Base-by-base conservation (phyloP, 2,797 vertebrate genomes). In the Garrulus glandarius region DNA sequence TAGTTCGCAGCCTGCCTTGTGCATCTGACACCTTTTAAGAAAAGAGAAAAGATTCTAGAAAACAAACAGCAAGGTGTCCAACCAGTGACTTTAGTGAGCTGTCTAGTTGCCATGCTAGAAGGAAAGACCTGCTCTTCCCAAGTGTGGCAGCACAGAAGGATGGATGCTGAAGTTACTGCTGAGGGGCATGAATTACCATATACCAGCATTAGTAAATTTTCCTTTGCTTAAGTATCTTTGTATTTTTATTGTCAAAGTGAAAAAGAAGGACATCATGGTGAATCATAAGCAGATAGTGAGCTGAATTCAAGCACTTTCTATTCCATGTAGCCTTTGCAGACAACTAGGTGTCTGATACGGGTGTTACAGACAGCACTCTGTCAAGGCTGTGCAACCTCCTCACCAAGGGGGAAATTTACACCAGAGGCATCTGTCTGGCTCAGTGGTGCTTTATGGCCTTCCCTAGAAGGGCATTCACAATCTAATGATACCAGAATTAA, bases 21-120 rank as follows among this genome's bases (percentile, higher is more conserved):
- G 95, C 95, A 74, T 97, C 96, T 47, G 99, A 99, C 26, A 99
- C 99, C 99, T 99, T 77, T 61, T 52, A 93, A 95, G 59, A 84
- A 77, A 82, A 91, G 41, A 93, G 1, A 90, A 50, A 88, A 91
- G 29, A 49, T 59, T 64, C 84, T 34, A 80, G 76, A 53, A 71
- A 79, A 17, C 29, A 71, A 76, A 27, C 5, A 26, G 19, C 13
- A 22, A 53, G 26, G 26, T 24, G 13, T 53, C 29, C 23, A 69
- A 4, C 5, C 41, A 71, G 69, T 26, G 41, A 36, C 30, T 41
- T 24, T 1, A 24, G 44, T 39, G 37, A 69, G 22, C 64, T 72
- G 29, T 6, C 34, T 7, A 29, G 41, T 0, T 75, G 55, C 30
- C 23, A 21, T 1, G 24, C 36, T 24, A 14, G 43, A 34, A 46